Evolutionary conservation across 2,797 vertebrate genomes (phyloP).

Genomic region (Erithacus rubecula): DNA sequence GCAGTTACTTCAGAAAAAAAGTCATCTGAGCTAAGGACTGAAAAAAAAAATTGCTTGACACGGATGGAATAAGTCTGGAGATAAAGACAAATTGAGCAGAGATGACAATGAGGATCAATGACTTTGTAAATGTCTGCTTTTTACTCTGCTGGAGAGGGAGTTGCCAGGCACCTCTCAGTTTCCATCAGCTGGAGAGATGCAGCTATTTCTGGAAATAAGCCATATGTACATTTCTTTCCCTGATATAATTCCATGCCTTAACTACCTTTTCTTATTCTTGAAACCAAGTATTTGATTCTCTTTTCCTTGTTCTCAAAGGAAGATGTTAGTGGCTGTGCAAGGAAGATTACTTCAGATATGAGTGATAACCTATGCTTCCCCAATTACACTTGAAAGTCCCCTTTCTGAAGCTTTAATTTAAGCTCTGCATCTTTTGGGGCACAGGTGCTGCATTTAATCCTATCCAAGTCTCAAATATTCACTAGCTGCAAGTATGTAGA

Average conservation of each 20-base stretch:
- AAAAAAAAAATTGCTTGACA: background rate
- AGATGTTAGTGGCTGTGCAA: background rate
- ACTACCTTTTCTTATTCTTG: background rate
- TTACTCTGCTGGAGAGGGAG: background rate
- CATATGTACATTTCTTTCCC: background rate
- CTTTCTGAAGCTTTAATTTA: background rate
- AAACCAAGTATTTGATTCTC: background rate
- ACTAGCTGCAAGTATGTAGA: background rate
- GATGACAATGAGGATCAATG: background rate
- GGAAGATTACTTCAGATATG: background rate
- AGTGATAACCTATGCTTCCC: background rate
- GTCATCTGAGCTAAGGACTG: background rate
- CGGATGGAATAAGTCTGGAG: background rate
- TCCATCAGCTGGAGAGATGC: background rate
- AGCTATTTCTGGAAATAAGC: background rate
- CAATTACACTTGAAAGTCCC: background rate
- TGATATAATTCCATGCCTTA: background rate
- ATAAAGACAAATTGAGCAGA: background rate
- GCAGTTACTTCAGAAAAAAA: background rate
- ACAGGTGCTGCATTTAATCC: background rate
- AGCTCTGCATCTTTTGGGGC: background rate
- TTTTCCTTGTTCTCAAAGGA: background rate
- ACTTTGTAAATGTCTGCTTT: background rate
- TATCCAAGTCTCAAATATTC: background rate
- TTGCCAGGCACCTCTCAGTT: background rate